Conservation (phyloP, 23 tunicate species). For the Pegea sp. region DNA sequence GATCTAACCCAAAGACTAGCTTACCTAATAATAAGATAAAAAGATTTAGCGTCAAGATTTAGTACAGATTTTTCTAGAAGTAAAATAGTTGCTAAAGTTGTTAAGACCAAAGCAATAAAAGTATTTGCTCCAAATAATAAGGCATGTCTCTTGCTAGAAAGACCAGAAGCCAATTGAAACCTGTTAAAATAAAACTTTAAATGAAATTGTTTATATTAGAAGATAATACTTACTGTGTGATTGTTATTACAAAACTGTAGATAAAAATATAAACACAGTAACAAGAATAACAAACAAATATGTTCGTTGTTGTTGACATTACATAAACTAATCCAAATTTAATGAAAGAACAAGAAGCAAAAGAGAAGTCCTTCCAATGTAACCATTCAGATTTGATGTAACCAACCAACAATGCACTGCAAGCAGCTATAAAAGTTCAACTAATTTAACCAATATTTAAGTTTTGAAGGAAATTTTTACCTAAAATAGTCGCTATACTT, state of each 20-base stretch:
- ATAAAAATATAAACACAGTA: background rate
- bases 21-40: background rate
- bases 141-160: background rate
- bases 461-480: too few relatives aligned
- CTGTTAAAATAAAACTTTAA: constrained; percentile 1
- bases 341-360: background rate
- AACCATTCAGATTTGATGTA: background rate
- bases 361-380: background rate
- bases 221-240: too few relatives aligned
- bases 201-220: too few relatives aligned
- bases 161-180: background rate
- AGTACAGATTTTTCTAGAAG: background rate
- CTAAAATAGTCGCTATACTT: background rate
- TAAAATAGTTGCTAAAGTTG: background rate
- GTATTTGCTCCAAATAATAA: background rate
- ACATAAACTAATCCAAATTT: background rate
- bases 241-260: too few relatives aligned
- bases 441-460: too few relatives aligned
- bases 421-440: too few relatives aligned
- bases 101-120: background rate
- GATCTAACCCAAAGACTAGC: too few relatives aligned
- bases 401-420: background rate
- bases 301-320: background rate
- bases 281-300: background rate
- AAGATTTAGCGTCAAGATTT: background rate